Conservation (phyloP, 1,140 invertebrate species). For the Drosophila albomicans region DNA sequence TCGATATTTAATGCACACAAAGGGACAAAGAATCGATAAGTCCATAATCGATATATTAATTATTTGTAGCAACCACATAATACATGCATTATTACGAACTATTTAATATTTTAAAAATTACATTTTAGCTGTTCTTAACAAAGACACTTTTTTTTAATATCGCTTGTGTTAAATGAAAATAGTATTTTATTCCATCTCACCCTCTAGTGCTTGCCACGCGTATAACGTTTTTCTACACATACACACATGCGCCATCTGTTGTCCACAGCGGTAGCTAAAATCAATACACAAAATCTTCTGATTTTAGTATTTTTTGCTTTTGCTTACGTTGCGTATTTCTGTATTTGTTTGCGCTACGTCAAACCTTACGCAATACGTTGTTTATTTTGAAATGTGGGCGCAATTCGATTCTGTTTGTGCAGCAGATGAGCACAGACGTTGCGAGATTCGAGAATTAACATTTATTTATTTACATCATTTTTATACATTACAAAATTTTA, state of each 20-base stretch:
- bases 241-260: slow-evolving; percentile 37
- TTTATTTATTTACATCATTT: slow-evolving; percentile 42
- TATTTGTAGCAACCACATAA: no score
- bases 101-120: no score
- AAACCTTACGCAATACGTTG: slow-evolving; percentile 2
- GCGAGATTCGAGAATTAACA: slow-evolving; percentile 27
- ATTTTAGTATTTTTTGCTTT: slow-evolving; percentile 10
- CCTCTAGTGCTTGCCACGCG: slow-evolving; percentile 41
- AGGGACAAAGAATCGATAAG: no score
- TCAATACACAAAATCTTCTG: slow-evolving; percentile 31
- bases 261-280: slow-evolving; percentile 9
- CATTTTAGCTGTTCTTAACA: no score
- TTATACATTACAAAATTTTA: slow-evolving; percentile 38
- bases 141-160: no score
- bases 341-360: neutral
- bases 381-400: neutral
- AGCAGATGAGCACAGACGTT: slow-evolving; percentile 2
- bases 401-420: neutral
- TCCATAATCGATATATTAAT: no score
- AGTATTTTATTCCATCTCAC: no score
- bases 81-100: no score
- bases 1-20: no score
- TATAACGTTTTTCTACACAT: slow-evolving; percentile 44
- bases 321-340: neutral
- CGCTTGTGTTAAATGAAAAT: no score